These are phyloP conservation scores for Etheostoma perlongum DNA, from an alignment of 2,797 vertebrate genomes.

Conservation along the genomic window DNA sequence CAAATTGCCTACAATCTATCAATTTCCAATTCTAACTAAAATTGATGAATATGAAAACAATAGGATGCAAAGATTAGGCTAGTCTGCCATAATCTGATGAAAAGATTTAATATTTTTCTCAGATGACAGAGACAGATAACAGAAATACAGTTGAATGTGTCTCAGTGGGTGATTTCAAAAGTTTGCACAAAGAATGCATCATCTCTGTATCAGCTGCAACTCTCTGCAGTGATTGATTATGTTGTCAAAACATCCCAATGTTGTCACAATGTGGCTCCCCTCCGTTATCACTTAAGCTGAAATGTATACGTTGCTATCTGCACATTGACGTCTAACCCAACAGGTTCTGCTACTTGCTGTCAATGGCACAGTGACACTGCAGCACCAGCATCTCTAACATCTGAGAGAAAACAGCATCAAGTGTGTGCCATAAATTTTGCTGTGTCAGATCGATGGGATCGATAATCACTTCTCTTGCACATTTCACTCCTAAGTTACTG, in stretches of 20 bases:
- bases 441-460: constrained; percentile 52
- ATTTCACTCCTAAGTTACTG: constrained; percentile 54
- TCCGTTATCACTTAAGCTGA: constrained; percentile 59
- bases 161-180: constrained; percentile 48
- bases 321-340: constrained; percentile 32
- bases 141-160: constrained; percentile 31
- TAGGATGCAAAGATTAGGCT: constrained; percentile 55
- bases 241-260: constrained; percentile 31
- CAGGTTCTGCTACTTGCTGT: constrained; percentile 35
- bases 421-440: constrained; percentile 41
- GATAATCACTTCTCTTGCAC: constrained; percentile 58
- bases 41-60: constrained; percentile 44
- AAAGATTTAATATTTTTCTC: constrained; percentile 22
- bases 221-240: constrained; percentile 58
- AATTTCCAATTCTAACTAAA: constrained; percentile 47
- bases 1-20: constrained; percentile 61
- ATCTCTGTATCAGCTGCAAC: constrained; percentile 39
- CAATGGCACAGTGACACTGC: constrained; percentile 30
- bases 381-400: constrained; percentile 38
- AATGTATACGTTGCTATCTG: constrained; percentile 60
- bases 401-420: constrained; percentile 39
- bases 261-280: constrained; percentile 45
- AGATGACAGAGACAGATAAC: constrained; percentile 29
- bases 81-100: constrained; percentile 44
- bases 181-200: constrained; percentile 48